Percentiles rank a stretch among this genome's conserved stretches.
Evolutionary conservation across 2,888 invertebrate genomes (phyloP).

Genomic region (Iphiclides podalirius): DNA sequence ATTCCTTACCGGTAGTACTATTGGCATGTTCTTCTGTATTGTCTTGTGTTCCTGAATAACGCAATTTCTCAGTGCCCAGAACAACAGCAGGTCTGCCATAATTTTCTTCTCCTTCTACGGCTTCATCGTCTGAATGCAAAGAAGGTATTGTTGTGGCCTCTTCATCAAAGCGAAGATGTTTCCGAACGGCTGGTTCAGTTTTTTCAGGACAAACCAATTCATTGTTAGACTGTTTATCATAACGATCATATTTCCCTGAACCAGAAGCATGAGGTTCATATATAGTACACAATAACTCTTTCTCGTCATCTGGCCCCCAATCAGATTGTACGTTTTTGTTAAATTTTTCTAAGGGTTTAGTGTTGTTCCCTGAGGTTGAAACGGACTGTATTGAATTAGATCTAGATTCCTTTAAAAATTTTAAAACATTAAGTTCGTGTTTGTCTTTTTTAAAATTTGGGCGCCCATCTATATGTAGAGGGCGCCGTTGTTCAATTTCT

Average conservation of each 20-base stretch:
- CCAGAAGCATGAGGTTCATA: constrained; percentile 33
- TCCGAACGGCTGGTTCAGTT: constrained; percentile 7
- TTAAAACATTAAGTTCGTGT: constrained; percentile 49
- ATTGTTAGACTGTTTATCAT: not conserved
- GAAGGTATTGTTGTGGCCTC: constrained; percentile 41
- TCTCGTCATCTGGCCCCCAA: constrained; percentile 34
- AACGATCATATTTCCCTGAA: not conserved
- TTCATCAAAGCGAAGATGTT: constrained; percentile 56
- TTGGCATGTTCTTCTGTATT: constrained; percentile 35
- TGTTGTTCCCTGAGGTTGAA: constrained; percentile 2
- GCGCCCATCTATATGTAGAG: not conserved
- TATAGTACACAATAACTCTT: constrained; percentile 40
- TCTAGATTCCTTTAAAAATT: constrained; percentile 42
- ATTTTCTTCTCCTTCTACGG: constrained; percentile 26
- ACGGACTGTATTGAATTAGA: constrained; percentile 30
- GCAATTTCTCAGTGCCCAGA: constrained; percentile 17
- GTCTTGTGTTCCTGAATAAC: constrained; percentile 27
- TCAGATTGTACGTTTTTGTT: constrained; percentile 15
- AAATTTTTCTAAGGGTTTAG: constrained; percentile 8
- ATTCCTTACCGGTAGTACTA: constrained; percentile 39
- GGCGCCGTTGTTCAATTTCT: not conserved
- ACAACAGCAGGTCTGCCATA: constrained; percentile 12
- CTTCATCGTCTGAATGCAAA: not conserved
- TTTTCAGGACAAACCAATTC: constrained; percentile 25
- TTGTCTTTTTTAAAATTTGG: not conserved